Base-by-base conservation (phyloP, 2,797 vertebrate species). In the Alcedo quadribrachys region DNA sequence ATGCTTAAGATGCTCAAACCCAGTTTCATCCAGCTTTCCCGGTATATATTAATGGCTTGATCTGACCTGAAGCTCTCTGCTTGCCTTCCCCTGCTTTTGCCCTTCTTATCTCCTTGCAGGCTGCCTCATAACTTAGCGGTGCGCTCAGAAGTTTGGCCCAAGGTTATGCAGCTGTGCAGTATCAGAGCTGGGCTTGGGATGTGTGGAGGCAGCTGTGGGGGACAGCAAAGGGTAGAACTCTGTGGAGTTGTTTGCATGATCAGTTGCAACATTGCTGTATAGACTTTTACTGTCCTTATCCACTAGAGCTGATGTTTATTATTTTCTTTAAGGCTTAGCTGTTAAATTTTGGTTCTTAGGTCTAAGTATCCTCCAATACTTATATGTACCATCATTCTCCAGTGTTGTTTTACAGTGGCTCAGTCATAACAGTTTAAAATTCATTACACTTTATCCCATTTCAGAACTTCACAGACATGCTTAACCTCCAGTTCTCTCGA, bases 81-180 rank as follows among this genome's bases (percentile, higher is more conserved):
- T 94, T 89, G 68, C 93, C 93, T 87, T 89, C 93, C 92, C 58
- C 81, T 78, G 58, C 89, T 92, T 87, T 74, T 92, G 68, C 79
- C 68, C 68, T 88, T 77, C 93, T 96, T 96, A 96, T 96, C 95
- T 95, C 74, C 75, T 93, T 42, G 30, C 43, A 78, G 76, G 66
- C 93, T 95, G 87, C 58, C 93, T 96, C 94, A 95, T 94, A 94
- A 87, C 92, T 90, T 85, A 92, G 87, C 20, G 5, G 81, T 95
- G 95, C 85, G 87, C 91, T 95, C 91, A 95, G 94, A 96, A 94
- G 92, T 94, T 90, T 94, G 91, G 94, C 91, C 95, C 95, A 96
- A 96, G 95, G 95, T 96, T 95, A 91, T 91, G 89, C 95, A 96
- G 91, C 95, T 96, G 95, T 94, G 91, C 91, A 85, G 69, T 96